Conservation (phyloP, 2,888 invertebrate genomes). For the Cosmopolites sordidus region DNA sequence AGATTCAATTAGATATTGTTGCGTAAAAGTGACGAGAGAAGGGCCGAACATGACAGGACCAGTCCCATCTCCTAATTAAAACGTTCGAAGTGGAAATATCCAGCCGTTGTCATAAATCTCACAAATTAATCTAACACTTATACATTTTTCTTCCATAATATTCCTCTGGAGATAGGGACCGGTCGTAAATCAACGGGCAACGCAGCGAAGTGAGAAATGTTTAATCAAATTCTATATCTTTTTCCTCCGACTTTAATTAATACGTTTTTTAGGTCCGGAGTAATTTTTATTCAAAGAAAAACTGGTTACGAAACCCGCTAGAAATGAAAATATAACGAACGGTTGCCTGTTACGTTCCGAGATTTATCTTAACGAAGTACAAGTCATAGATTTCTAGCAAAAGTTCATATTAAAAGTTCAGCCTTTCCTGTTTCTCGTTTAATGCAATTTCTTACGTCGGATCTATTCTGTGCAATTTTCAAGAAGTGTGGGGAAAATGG, state of each 20-base stretch:
- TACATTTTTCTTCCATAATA: conserved; percentile 35
- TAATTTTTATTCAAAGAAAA: not conserved
- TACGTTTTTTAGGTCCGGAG: conserved; percentile 12
- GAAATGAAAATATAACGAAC: no score
- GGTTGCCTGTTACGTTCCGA: no score
- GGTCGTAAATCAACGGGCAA: conserved; percentile 32
- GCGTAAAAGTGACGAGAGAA: not conserved
- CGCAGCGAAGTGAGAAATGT: conserved; percentile 24
- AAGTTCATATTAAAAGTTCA: no score
- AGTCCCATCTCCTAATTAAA: conserved; percentile 14
- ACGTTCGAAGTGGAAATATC: conserved; percentile 17
- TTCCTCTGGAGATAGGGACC: conserved; percentile 26
- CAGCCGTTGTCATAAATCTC: conserved; percentile 29
- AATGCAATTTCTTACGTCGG: no score
- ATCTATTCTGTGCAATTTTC: no score
- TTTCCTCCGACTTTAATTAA: conserved; percentile 26
- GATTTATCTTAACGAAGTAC: no score
- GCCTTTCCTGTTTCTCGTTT: no score
- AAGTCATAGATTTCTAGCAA: no score
- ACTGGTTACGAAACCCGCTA: no score
- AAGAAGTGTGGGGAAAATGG: no score
- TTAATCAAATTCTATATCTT: conserved; percentile 30
- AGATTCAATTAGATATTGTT: no score
- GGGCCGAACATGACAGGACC: not conserved
- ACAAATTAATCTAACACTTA: conserved; percentile 35